Evolutionary conservation across 1,140 invertebrate genomes (phyloP), one percentile per base, ranked within the genome.

Genomic region (Cardiocondyla obscurior): DNA sequence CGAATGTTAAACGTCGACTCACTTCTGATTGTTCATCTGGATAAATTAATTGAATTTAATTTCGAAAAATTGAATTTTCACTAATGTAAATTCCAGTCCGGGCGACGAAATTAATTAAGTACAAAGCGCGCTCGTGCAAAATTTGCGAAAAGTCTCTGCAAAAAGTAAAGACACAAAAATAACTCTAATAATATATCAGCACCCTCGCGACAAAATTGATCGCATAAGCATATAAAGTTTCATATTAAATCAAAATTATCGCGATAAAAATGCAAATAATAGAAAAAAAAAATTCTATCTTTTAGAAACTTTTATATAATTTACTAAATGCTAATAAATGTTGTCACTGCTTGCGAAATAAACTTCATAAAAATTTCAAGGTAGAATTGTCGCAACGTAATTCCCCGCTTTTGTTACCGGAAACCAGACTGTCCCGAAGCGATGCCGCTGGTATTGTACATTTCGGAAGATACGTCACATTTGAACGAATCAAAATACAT

Each of bases 401-500:
- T 53, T 67, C 22, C 10, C 8, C 4, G 22, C 33, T 22, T 14
- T 62, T 14, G 14, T 19, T 72, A 51, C n/a, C 53, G 55, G 69
- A 83, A 73, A 25, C 77, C 57, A 44, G 69, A 19, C 49, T 85
- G 81, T 81, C 81, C 84, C 84, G 60, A 70, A 64, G 81, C 73
- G 84, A 74, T 51, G 79, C 81, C 74, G 64, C 64, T 28, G 36
- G 62, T 88, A 88, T 88, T 88, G 87, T 88, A 88, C 87, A 88
- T 49, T 77, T 88, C 58, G 86, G 84, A 88, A 88, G 87, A 88
- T 88, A 88, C 64, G 74, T 85, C 84, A 85, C 83, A 88, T 70
- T 79, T 81, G 86, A 88, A 85, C 83, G 83, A 88, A 88, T 85
- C 72, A 67, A 85, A 88, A 87, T 67, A 87, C 85, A 88, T 88